Conservation (phyloP, 2,797 vertebrate species). For the Rhinophrynus dorsalis region DNA sequence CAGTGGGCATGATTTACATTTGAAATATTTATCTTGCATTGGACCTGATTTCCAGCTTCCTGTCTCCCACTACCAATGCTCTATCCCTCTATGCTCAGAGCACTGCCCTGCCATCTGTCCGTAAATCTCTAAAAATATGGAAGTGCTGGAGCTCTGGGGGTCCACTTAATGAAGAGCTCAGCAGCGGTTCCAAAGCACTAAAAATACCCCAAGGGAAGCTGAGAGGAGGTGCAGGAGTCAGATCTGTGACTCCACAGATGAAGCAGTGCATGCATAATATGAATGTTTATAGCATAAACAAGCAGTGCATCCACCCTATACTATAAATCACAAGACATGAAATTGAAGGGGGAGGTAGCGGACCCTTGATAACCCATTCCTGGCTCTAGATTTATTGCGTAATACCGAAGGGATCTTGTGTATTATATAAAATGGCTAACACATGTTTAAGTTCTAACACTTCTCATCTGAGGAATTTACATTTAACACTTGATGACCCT, state of each 20-base stretch:
- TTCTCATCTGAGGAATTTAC: no score
- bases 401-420: no score
- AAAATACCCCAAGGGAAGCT: not conserved
- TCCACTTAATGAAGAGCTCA: conserved; percentile 15
- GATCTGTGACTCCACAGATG: not conserved
- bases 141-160: not conserved
- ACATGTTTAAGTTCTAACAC: no score
- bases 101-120: conserved; percentile 25
- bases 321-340: no score
- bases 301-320: no score
- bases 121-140: conserved; percentile 3
- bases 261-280: not conserved
- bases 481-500: no score
- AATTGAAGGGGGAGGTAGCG: no score
- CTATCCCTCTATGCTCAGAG: not conserved
- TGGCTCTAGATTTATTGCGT: no score
- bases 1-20: conserved; percentile 41
- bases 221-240: not conserved
- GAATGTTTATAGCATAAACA: no score
- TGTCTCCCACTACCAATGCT: conserved; percentile 7
- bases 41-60: conserved; percentile 27
- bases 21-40: conserved; percentile 32
- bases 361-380: no score
- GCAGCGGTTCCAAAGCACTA: not conserved
- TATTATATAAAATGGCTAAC: no score